A percentile compares a stretch with the other conserved stretches of the same genome.
Evolutionary conservation across 2,113 vertebrate genomes (phyloP).

Genomic region (Callospermophilus lateralis): DNA sequence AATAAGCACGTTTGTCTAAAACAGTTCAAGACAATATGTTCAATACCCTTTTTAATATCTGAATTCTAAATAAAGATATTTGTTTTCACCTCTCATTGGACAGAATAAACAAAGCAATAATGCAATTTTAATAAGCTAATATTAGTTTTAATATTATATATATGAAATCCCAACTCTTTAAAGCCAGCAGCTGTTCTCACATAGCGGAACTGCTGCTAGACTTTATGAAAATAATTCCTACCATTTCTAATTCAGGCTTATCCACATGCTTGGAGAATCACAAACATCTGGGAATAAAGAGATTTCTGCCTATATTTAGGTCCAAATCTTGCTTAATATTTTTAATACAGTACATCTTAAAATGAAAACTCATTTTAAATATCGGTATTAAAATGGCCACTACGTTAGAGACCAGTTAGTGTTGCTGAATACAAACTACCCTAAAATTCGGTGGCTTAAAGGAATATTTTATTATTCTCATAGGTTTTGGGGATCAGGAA

Average conservation of each 20-base stretch:
- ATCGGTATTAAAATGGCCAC: not conserved
- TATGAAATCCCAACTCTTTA: not conserved
- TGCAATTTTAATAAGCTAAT: conserved; percentile 37
- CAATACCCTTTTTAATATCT: not conserved
- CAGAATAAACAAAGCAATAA: conserved; percentile 59
- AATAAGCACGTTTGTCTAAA: not conserved
- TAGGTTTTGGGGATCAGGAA: not conserved
- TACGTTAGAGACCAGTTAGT: not conserved
- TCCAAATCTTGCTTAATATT: not conserved
- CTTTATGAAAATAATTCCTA: conserved; percentile 34
- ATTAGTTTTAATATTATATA: conserved; percentile 58
- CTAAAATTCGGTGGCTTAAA: not conserved
- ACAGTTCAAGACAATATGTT: not conserved
- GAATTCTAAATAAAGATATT: conserved; percentile 49
- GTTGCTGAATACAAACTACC: not conserved
- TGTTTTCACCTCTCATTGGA: conserved; percentile 30
- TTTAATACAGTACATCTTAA: not conserved
- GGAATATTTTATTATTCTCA: not conserved
- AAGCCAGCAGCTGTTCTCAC: not conserved
- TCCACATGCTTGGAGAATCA: not conserved
- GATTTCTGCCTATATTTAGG: conserved; percentile 45
- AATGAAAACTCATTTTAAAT: conserved; percentile 7
- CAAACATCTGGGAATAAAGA: not conserved
- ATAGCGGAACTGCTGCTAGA: not conserved
- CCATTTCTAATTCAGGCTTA: conserved; percentile 1